Conservation (phyloP, 2,888 invertebrate genomes). For the Megastigmus dorsalis region DNA sequence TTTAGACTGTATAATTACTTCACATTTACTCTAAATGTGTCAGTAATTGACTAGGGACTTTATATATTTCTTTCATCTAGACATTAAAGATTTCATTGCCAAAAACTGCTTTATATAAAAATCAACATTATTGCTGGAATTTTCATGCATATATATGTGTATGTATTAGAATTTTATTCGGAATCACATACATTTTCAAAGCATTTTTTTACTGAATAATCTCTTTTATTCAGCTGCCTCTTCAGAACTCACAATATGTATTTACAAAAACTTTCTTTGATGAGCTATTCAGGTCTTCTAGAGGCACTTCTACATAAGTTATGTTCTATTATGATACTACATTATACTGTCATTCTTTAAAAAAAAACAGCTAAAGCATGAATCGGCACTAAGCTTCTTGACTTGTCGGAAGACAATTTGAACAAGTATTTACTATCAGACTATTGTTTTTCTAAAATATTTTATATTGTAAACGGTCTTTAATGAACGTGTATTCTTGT, state of each 20-base stretch:
- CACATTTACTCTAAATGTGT: slow-evolving; percentile 21
- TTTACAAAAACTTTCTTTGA: slow-evolving; percentile 36
- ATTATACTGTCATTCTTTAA: background rate
- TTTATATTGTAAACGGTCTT: slow-evolving; percentile 17
- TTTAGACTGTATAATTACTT: slow-evolving; percentile 11
- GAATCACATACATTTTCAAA: background rate
- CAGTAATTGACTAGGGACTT: slow-evolving; percentile 44
- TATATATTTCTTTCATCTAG: slow-evolving; percentile 10
- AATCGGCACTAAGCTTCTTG: slow-evolving; percentile 17
- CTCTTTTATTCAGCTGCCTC: slow-evolving; percentile 9
- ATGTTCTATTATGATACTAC: slow-evolving; percentile 9
- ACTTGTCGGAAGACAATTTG: slow-evolving; percentile 42
- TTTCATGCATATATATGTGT: slow-evolving; percentile 4
- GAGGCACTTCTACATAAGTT: slow-evolving; percentile 45
- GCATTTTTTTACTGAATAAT: slow-evolving; percentile 13
- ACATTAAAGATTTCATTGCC: slow-evolving; percentile 32
- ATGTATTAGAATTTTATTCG: slow-evolving; percentile 7
- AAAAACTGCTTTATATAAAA: slow-evolving; percentile 28
- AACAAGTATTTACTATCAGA: slow-evolving; percentile 18
- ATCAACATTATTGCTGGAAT: slow-evolving; percentile 46
- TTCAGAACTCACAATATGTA: slow-evolving; percentile 12
- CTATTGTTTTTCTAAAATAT: slow-evolving; percentile 27
- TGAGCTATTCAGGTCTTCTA: slow-evolving; percentile 24
- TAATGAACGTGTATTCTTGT: background rate
- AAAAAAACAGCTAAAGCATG: slow-evolving; percentile 1